Evolutionary conservation across 2,113 vertebrate species (phyloP).

Genomic region (Pomatorhinus ruficollis): DNA sequence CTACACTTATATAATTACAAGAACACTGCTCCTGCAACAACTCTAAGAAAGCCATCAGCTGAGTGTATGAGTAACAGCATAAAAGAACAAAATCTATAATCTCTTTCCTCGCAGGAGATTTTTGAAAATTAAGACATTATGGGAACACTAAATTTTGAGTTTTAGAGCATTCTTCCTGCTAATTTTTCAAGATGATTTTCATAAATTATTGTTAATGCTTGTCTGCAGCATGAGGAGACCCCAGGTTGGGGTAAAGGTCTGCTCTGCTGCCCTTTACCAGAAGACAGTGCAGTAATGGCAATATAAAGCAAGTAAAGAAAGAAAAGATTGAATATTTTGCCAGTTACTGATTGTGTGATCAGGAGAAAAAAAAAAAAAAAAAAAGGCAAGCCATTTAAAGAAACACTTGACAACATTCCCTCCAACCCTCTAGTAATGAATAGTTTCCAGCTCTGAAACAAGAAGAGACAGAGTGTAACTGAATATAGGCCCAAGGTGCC

Average conservation of each 20-base stretch:
- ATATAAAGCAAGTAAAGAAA: not conserved
- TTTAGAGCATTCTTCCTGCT: not conserved
- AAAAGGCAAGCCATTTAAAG: not conserved
- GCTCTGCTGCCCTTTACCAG: not conserved
- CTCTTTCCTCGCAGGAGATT: not conserved
- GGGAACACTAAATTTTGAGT: not conserved
- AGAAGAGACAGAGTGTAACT: not conserved
- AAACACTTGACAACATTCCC: not conserved
- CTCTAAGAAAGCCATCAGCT: not conserved
- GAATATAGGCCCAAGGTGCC: not conserved
- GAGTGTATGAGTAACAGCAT: not conserved
- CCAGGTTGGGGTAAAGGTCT: not conserved
- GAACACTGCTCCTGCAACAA: not conserved
- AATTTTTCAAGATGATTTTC: not conserved
- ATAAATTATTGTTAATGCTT: not conserved
- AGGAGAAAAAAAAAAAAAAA: not conserved
- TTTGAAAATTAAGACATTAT: not conserved
- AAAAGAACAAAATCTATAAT: not conserved
- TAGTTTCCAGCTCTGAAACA: not conserved
- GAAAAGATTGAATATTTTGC: not conserved
- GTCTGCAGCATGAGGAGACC: not conserved
- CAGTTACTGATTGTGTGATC: not conserved
- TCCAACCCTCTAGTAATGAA: not conserved
- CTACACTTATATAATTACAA: not conserved
- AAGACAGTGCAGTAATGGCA: not conserved